A percentile compares a stretch with the other conserved stretches of the same genome.
phyloP scores from a whole-genome alignment of 1,140 invertebrate species.

The Lordiphosa clarofinis region DNA sequence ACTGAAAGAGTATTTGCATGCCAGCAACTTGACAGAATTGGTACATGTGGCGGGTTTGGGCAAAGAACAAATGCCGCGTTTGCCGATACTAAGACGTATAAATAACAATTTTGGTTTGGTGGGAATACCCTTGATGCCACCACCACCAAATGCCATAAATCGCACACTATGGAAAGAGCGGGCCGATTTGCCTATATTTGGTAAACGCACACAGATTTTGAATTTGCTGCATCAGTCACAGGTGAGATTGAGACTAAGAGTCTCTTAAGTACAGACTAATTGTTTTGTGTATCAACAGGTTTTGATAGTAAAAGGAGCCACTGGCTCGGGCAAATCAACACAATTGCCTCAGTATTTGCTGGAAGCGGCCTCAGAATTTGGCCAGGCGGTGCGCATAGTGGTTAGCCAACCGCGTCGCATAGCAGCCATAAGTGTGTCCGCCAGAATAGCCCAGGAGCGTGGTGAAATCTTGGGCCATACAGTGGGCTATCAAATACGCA shows the following conservation, averaged over 20 bases:
- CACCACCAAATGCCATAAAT: background rate
- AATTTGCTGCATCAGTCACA: slow-evolving; percentile 10
- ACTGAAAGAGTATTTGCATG: background rate
- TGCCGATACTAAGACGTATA: too few species aligned
- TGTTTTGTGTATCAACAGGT: slow-evolving; percentile 34
- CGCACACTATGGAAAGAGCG: background rate
- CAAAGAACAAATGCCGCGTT: too few species aligned
- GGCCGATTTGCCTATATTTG: slow-evolving; percentile 15
- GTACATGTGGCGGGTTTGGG: background rate
- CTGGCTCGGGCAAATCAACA: slow-evolving; percentile 94
- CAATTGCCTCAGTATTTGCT: slow-evolving; percentile 95
- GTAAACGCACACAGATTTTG: slow-evolving; percentile 30
- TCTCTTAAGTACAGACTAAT: too few species aligned
- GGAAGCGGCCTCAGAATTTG: slow-evolving; percentile 85
- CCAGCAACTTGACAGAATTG: background rate
- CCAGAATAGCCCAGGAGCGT: slow-evolving; percentile 91
- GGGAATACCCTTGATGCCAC: slow-evolving; percentile 10
- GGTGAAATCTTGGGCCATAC: slow-evolving; percentile 92
- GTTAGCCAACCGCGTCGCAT: slow-evolving; percentile 96
- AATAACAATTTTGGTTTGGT: slow-evolving; percentile 15
- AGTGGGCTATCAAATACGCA: slow-evolving; percentile 96
- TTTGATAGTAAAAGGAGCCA: slow-evolving; percentile 88
- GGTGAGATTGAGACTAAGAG: slow-evolving; percentile 23
- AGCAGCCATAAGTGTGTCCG: slow-evolving; percentile 91
- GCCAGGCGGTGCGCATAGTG: slow-evolving; percentile 90